Base-by-base conservation (phyloP, 2,113 vertebrate species). In the Gasterosteus nipponicus region DNA sequence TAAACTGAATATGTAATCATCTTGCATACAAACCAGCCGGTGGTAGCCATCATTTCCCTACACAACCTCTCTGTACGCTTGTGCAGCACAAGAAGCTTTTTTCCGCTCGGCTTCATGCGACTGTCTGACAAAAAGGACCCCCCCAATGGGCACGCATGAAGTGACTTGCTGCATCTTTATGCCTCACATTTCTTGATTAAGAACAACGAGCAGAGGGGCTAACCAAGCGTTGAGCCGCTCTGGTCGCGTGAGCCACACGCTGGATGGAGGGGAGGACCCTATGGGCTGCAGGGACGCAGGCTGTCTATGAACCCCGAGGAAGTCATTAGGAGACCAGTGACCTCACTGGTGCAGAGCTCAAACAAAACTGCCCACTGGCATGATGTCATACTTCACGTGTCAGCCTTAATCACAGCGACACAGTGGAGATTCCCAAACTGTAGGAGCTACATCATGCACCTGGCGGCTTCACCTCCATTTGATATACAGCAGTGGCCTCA, bases 151-250 rank as follows among this genome's bases (percentile, higher is more conserved):
- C 92, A 90, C 90, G 92, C 90, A 93, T 86, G 82, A 87, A 90
- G 83, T 90, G 86, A 90, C 91, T 93, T 79, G 71, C 80, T 87
- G 89, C 82, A 70, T 91, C 91, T 91, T 89, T 88, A 81, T 91
- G 91, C 90, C 87, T 92, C 84, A 64, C 86, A 77, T 89, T 90
- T 88, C 89, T 89, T 93, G 92, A 93, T 93, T 93, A 91, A 89
- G 87, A 90, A 91, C 91, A 93, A 92, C 84, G 88, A 93, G 80
- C 71, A 57, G 66, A 84, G 87, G 87, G 87, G 87, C 84, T 84
- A 89, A 82, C 89, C 87, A 87, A 91, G 92, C 85, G 80, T 86
- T 87, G 87, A 88, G 87, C 87, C 70, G 77, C 58, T 83, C 69
- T 46, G 75, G 85, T 64, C 35, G 86, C 77, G 74, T 69, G 78